phyloP scores from a whole-genome alignment of 2,888 invertebrate species.

The Griposia aprilina region DNA sequence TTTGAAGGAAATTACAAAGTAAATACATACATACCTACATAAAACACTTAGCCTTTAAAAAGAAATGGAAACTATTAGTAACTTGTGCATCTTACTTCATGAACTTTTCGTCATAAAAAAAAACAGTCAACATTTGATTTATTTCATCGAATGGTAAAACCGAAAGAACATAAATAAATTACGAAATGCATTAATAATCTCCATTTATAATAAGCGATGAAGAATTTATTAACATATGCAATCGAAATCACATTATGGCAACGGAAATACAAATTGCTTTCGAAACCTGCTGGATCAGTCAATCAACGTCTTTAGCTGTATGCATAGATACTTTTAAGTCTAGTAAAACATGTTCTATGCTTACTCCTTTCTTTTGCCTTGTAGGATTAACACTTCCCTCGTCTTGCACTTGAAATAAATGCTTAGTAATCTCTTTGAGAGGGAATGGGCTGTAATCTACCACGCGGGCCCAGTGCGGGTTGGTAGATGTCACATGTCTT shows the following conservation, averaged over 20 bases:
- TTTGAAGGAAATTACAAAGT: slow-evolving; percentile 24
- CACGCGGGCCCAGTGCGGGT: too few relatives aligned
- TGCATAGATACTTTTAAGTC: slow-evolving; percentile 28
- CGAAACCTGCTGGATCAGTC: slow-evolving; percentile 58
- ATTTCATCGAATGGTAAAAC: slow-evolving; percentile 10
- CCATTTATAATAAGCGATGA: slow-evolving; percentile 48
- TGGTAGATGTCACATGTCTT: too few relatives aligned
- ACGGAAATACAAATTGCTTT: slow-evolving; percentile 64
- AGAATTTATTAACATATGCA: slow-evolving; percentile 49
- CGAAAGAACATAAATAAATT: slow-evolving; percentile 31
- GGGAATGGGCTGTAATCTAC: too few relatives aligned
- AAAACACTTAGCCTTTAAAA: background rate
- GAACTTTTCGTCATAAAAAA: background rate
- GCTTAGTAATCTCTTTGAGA: too few relatives aligned
- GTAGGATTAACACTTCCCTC: slow-evolving; percentile 18
- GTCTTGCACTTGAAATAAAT: slow-evolving; percentile 14
- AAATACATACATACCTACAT: background rate
- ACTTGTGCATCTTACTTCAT: background rate
- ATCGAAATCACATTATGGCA: slow-evolving; percentile 42
- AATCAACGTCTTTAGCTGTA: slow-evolving; percentile 51
- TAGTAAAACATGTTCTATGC: slow-evolving; percentile 41
- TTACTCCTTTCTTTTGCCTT: slow-evolving; percentile 36
- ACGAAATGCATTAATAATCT: slow-evolving; percentile 24
- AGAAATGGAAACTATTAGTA: background rate
- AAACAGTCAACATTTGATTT: background rate